Evolutionary conservation across 2,797 vertebrate genomes (phyloP).

Genomic region (Distichodus sexfasciatus): DNA sequence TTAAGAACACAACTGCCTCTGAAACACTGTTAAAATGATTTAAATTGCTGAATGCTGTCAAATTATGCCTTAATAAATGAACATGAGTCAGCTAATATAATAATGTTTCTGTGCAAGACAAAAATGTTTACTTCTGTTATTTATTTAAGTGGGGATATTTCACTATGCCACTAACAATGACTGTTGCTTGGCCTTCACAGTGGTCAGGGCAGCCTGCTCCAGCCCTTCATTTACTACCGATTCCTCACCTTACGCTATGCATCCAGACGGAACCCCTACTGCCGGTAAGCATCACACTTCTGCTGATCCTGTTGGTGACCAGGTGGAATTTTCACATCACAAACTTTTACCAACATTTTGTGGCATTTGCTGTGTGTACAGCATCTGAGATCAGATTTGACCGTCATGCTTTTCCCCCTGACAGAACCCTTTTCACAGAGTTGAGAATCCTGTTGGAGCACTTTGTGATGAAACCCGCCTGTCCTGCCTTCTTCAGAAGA

Average conservation of each 20-base stretch:
- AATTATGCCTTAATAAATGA: no score
- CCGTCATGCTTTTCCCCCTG: slow-evolving; percentile 49
- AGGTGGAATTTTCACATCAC: no score
- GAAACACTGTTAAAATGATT: no score
- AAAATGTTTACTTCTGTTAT: no score
- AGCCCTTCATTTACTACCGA: slow-evolving; percentile 98
- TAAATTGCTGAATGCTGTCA: no score
- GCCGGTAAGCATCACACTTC: slow-evolving; percentile 80
- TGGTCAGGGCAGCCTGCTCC: slow-evolving; percentile 93
- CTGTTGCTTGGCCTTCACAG: slow-evolving; percentile 64
- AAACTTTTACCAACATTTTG: no score
- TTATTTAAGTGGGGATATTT: not conserved
- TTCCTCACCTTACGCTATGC: slow-evolving; percentile 96
- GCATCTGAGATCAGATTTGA: not conserved
- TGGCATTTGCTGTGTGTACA: not conserved
- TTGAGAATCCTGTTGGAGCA: slow-evolving; percentile 93
- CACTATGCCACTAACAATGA: not conserved
- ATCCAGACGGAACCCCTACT: slow-evolving; percentile 97
- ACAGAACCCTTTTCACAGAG: slow-evolving; percentile 94
- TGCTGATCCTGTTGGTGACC: no score
- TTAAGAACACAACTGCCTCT: no score
- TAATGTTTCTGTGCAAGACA: no score
- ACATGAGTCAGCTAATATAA: no score
- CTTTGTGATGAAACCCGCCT: slow-evolving; percentile 93
- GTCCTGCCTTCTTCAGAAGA: slow-evolving; percentile 91